Evolutionary conservation across 2,113 vertebrate species (phyloP), one percentile per base, ranked within the genome.

Genomic region (Tauraco erythrolophus): DNA sequence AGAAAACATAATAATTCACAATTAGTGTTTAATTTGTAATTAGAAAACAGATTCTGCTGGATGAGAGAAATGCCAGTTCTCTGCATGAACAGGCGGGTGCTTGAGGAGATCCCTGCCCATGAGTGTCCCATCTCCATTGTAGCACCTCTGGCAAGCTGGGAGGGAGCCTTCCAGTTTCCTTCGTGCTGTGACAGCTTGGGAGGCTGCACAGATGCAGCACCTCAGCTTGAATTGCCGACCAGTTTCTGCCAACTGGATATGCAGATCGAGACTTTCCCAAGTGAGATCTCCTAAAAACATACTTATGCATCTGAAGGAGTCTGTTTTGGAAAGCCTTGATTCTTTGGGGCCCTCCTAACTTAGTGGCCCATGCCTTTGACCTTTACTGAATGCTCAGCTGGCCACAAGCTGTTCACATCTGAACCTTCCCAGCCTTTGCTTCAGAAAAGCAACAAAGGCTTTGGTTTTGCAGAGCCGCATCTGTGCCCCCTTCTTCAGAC

Each of bases 21-120:
- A 88, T 95, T 96, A 94, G 77, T 88, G 51, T 84, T 95, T 94
- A 91, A 79, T 79, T 14, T 78, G 69, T 94, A 91, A 97, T 97
- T 94, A 96, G 87, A 93, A 92, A 96, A 86, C 43, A 85, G 74
- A 45, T 18, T 95, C 85, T 96, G 92, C 66, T 53, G 86, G 48
- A 50, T 84, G 31, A 71, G 68, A 27, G 46, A 85, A 70, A 91
- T 84, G 75, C 43, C 78, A 89, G 78, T 45, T 66, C 71, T 93
- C 69, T 92, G 57, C 50, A 19, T 66, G 8, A 10, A 89, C 9
- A 37, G 12, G 22, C 66, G 69, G 79, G 66, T 79, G 39, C 46
- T 88, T 0, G 0, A 14, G 18, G 50, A 80, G 62, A 79, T 41
- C 48, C 30, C 28, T 41, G 85, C 25, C 35, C 6, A 0, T 22